These are phyloP conservation scores for Tetranychus cinnabarinus DNA, from an alignment of 1,140 invertebrate species.

Conservation along the genomic window DNA sequence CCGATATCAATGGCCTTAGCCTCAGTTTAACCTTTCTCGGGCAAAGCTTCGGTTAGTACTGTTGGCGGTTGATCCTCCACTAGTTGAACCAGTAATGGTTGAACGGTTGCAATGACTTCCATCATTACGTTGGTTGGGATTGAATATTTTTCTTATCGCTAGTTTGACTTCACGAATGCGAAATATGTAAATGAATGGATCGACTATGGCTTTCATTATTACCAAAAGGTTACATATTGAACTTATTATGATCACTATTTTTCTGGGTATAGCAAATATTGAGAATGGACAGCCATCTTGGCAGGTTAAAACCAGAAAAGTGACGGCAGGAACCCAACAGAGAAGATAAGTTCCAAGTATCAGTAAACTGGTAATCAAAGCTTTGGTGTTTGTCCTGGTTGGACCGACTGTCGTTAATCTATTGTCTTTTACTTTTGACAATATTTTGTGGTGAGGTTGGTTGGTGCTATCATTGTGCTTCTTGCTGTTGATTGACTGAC, in stretches of 20 bases:
- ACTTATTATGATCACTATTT: slow-evolving; percentile 2
- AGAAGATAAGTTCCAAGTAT: slow-evolving; percentile 39
- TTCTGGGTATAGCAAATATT: background rate
- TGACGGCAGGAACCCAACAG: slow-evolving; percentile 35
- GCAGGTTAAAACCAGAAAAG: slow-evolving; percentile 29
- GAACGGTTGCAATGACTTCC: no score
- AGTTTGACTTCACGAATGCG: slow-evolving; percentile 34
- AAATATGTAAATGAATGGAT: slow-evolving; percentile 42
- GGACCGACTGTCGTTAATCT: background rate
- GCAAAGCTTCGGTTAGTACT: no score
- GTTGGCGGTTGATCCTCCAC: no score
- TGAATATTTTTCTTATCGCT: slow-evolving; percentile 8
- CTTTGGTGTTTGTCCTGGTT: slow-evolving; percentile 26
- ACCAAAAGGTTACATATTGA: slow-evolving; percentile 22
- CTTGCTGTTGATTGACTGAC: no score
- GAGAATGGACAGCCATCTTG: slow-evolving; percentile 17
- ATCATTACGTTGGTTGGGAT: background rate
- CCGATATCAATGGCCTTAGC: no score
- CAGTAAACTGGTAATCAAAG: slow-evolving; percentile 35
- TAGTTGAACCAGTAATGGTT: no score
- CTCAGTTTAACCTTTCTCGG: no score
- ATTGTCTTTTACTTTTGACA: no score
- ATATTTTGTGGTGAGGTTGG: no score
- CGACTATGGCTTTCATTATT: slow-evolving; percentile 35
- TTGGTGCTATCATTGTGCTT: no score